Evolutionary conservation across 2,113 vertebrate genomes (phyloP).

Genomic region (Pollimyrus isidori): DNA sequence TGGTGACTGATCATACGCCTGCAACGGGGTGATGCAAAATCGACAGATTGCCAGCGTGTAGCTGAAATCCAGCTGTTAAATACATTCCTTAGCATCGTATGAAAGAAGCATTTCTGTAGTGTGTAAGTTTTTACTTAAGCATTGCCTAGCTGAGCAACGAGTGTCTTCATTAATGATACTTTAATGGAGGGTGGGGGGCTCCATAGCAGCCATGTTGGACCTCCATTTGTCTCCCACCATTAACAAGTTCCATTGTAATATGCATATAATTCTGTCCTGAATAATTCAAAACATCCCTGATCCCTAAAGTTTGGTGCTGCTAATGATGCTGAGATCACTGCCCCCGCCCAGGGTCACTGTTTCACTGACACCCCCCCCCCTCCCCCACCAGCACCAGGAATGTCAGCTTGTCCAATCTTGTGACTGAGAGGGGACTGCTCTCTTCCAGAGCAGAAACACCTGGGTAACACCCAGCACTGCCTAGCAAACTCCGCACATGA

Average conservation of each 20-base stretch:
- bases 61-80: neutral
- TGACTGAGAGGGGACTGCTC: neutral
- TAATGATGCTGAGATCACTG: neutral
- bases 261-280: slow-evolving; percentile 34
- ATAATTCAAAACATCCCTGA: neutral
- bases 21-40: neutral
- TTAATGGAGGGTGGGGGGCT: neutral
- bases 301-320: neutral
- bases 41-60: neutral
- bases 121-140: neutral
- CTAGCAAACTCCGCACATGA: neutral
- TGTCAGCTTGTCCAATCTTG: slow-evolving; percentile 3
- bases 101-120: neutral
- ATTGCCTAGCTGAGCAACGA: neutral
- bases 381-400: neutral
- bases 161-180: neutral
- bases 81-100: neutral
- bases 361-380: neutral
- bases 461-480: neutral
- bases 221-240: neutral
- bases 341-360: neutral
- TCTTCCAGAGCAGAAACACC: neutral
- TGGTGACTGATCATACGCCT: neutral
- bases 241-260: slow-evolving; percentile 2
- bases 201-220: neutral